Percentiles rank a stretch among this genome's conserved stretches.
Conservation (phyloP, 2,113 vertebrate genomes). For the Hyperopisus bebe region DNA sequence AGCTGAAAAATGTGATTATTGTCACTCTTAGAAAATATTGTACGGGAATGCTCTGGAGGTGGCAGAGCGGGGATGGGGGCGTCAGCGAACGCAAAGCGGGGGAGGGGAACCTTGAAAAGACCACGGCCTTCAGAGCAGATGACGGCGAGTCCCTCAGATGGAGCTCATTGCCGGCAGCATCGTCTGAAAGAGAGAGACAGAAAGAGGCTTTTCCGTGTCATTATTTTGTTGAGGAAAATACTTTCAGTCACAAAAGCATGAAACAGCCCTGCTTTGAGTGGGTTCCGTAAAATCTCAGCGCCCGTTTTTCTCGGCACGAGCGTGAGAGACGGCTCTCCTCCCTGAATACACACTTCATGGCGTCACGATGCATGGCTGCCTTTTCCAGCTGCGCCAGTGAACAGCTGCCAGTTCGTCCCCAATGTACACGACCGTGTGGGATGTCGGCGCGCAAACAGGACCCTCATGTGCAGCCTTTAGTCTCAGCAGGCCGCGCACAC, state of each 20-base stretch:
- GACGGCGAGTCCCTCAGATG: not conserved
- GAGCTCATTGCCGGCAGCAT: not conserved
- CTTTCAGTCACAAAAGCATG: not conserved
- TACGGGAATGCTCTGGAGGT: not conserved
- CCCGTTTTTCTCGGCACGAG: not conserved
- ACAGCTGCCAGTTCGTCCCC: not conserved
- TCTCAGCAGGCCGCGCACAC: not conserved
- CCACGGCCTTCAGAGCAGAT: not conserved
- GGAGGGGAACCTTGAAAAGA: not conserved
- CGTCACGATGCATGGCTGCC: not conserved
- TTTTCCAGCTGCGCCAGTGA: not conserved
- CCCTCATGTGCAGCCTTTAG: not conserved
- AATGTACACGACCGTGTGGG: not conserved
- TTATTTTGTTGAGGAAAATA: slow-evolving; percentile 11
- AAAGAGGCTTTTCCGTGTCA: not conserved
- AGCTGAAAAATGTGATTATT: not conserved
- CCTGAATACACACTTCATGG: not conserved
- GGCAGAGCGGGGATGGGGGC: not conserved
- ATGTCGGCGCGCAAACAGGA: not conserved
- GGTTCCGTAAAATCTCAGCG: not conserved
- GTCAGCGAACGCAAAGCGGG: not conserved
- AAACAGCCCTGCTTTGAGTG: not conserved
- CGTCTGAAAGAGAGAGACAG: not conserved
- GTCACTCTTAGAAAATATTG: not conserved
- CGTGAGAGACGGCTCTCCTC: not conserved